phyloP scores from a whole-genome alignment of 2,797 vertebrate species.

The Astyanax mexicanus region DNA sequence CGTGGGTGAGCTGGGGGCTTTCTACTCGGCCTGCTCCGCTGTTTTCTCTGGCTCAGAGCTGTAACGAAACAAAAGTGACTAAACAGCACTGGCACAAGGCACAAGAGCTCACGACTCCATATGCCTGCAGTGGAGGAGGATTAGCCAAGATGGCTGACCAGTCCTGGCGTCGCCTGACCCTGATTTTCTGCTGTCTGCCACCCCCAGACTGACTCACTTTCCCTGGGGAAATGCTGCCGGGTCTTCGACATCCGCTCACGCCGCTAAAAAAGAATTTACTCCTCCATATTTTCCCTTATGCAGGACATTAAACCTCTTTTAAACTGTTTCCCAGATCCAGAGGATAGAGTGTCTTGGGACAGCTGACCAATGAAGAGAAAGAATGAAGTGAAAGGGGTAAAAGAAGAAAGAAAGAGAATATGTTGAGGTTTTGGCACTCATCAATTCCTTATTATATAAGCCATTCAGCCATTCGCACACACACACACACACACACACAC shows the following conservation, averaged over 20 bases:
- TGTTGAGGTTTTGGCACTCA: constrained; percentile 59
- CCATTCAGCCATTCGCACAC: constrained; percentile 56
- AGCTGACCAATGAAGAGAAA: constrained; percentile 31
- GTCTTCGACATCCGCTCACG: constrained; percentile 41
- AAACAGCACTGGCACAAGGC: neutral
- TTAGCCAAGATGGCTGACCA: constrained; percentile 32
- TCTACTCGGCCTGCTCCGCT: neutral
- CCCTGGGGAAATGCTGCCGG: constrained; percentile 54
- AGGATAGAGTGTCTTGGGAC: neutral
- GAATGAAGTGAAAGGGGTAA: neutral
- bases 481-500: constrained; percentile 17
- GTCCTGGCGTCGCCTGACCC: constrained; percentile 43
- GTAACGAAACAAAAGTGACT: constrained; percentile 10
- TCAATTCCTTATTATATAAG: constrained; percentile 62
- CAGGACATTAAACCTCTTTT: neutral
- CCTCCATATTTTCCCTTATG: constrained; percentile 28
- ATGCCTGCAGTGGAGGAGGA: neutral
- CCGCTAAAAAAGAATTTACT: constrained; percentile 21
- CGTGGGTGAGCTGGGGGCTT: neutral
- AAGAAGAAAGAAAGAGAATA: constrained; percentile 59
- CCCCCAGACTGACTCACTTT: constrained; percentile 50
- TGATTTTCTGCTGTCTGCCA: constrained; percentile 39
- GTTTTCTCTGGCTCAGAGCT: neutral
- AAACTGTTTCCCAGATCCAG: constrained; percentile 47
- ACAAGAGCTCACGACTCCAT: neutral